Conservation (phyloP, 1,140 invertebrate species). For the Drosophila azteca region DNA sequence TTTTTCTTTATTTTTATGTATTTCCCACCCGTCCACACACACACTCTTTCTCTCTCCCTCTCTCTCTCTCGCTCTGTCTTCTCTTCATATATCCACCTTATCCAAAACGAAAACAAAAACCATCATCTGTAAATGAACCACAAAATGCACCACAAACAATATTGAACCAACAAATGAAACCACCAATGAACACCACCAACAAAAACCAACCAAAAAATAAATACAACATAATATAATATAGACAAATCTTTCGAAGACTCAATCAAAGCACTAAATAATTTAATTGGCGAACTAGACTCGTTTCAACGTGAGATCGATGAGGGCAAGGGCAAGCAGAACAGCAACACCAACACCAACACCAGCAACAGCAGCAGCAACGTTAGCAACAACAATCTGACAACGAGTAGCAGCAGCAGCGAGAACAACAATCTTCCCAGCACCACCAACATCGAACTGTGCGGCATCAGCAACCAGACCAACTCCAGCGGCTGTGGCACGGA, state of each 20-base stretch:
- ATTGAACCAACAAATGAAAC: constrained; percentile 29
- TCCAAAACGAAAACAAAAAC: constrained; percentile 10
- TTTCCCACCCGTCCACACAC: constrained; percentile 28
- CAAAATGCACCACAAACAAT: constrained; percentile 24
- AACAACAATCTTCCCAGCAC: constrained; percentile 42
- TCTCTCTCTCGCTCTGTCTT: constrained; percentile 16
- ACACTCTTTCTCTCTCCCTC: constrained; percentile 1
- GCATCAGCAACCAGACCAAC: constrained; percentile 78
- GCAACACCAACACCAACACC: constrained; percentile 24
- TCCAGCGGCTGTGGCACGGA: constrained; percentile 80
- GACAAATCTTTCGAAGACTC: constrained; percentile 84
- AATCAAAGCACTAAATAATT: constrained; percentile 84
- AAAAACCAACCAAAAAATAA: constrained; percentile 55
- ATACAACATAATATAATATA: constrained; percentile 53
- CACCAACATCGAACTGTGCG: constrained; percentile 62
- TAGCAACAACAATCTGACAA: constrained; percentile 34
- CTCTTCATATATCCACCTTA: constrained; percentile 36
- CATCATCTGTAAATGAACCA: constrained; percentile 45
- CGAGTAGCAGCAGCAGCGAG: constrained; percentile 41
- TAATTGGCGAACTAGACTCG: constrained; percentile 84
- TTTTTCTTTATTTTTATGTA: constrained; percentile 50
- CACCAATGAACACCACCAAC: constrained; percentile 41
- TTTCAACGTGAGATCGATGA: constrained; percentile 84
- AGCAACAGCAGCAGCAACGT: constrained; percentile 39
- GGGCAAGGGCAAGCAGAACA: constrained; percentile 74